Evolutionary conservation across 2,113 vertebrate species (phyloP), one percentile per base, ranked within the genome.

Genomic region (Peromyscus californicus): DNA sequence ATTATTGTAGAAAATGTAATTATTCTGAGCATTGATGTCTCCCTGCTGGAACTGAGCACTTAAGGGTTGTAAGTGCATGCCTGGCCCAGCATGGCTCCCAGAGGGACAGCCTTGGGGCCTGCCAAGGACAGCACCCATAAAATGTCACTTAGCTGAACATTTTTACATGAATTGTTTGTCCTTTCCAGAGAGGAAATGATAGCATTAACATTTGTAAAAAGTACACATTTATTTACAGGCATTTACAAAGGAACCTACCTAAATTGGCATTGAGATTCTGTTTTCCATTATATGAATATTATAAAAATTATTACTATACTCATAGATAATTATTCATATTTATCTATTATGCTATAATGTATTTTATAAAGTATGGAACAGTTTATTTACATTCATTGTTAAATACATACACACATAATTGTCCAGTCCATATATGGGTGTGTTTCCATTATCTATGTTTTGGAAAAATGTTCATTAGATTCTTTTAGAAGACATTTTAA

Each of bases 121-220:
- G 36, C 57, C 26, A 65, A 76, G 51, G 67, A 82, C 17, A 95
- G 26, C n/a, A 95, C 26, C 70, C 67, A 67, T 93, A 74, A 93
- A 95, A 93, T 93, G 24, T 93, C 72, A 93, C 42, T 89, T 95
- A 85, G 83, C 57, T 65, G 51, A 89, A 70, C 65, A 48, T 89
- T 86, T 91, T 93, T 82, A 33, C 29, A 74, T 63, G 45, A 88
- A 86, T 80, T 93, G 69, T 22, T 78, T 95, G 57, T 92, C 36
- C 31, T 86, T 96, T 95, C 48, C 48, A 70, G n/a, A 89, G 61
- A 59, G 65, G 61, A 93, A 94, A 93, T 89, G n/a, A 89, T 74
- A 65, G 17, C 29, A 89, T 85, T 97, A 88, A 89, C 70, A 88
- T 93, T 97, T 80, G 80, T 83, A 95, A 22, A 88, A 94, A 39